Percentiles rank a stretch among this genome's conserved stretches.
Evolutionary conservation across 2,888 invertebrate genomes (phyloP).

Genomic region (Agrotis clavis): DNA sequence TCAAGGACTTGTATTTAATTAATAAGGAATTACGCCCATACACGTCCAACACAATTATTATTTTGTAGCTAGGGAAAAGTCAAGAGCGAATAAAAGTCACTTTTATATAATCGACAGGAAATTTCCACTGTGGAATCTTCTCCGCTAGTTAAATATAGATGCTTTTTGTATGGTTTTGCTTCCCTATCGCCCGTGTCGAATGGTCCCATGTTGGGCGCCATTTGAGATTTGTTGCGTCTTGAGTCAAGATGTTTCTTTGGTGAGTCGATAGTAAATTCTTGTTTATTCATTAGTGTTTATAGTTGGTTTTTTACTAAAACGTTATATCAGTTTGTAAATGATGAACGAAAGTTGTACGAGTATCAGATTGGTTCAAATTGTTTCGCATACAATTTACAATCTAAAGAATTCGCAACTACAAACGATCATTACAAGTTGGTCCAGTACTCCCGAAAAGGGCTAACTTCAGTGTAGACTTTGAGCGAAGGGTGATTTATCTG

Average conservation of each 20-base stretch:
- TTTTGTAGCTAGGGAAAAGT: conserved; percentile 4
- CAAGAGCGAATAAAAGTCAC: conserved; percentile 15
- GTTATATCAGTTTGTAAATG: neutral
- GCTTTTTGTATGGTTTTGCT: conserved; percentile 8
- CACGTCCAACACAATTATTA: neutral
- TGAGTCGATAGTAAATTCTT: neutral
- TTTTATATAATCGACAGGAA: conserved; percentile 14
- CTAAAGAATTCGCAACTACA: neutral
- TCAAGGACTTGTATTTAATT: neutral
- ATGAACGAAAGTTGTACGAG: neutral
- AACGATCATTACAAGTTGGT: conserved; percentile 1
- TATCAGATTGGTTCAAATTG: neutral
- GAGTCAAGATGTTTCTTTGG: neutral
- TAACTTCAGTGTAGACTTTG: conserved; percentile 20
- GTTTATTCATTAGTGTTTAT: conserved; percentile 2
- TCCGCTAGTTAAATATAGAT: conserved; percentile 7
- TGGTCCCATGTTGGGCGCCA: conserved; percentile 44
- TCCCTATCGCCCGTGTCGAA: neutral
- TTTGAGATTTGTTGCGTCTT: conserved; percentile 2
- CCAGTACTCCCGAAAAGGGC: conserved; percentile 23
- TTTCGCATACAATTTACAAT: conserved; percentile 1
- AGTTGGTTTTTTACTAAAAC: neutral
- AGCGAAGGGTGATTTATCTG: conserved; percentile 32
- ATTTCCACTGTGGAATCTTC: conserved; percentile 10
- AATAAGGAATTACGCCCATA: neutral